Evolutionary conservation across 2,888 invertebrate species (phyloP), one percentile per base, ranked within the genome.

Genomic region (Unio pictorum): DNA sequence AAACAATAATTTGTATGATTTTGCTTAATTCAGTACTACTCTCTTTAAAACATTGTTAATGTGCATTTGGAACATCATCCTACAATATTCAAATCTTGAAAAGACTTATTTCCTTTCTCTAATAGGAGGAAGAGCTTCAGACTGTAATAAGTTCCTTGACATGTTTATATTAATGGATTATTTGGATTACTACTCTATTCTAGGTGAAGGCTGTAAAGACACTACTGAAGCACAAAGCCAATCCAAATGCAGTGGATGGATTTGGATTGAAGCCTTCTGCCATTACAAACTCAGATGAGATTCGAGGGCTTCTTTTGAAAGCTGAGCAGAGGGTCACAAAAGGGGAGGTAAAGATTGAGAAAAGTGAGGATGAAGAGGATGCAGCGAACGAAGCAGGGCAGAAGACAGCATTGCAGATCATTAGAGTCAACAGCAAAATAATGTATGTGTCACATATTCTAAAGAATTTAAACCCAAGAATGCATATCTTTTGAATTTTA

Each of bases 341-440:
- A 18, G 55, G 45, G 58, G 66, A 68, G 18, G 30, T 69, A 5
- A 68, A 65, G n/a, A 71, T 64, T n/a, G 75, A 72, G 23, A 76
- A 67, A 15, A 73, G 73, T 61, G 69, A 67, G 18, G 74, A 79
- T 57, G 55, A 71, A 23, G 79, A 79, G 26, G 67, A 69, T 17
- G 69, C 61, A 15, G 73, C 64, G 3, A 76, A 76, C 18, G 79
- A 75, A 18, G 65, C 62, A 8, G 76, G 76, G 23, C 68, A 65
- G 3, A 65, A 55, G 5, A 62, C 60, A 6, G n/a, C 55, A 11
- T 73, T 72, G 11, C 68, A 62, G 4, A 61, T 80, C 1, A 66
- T 81, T 34, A 76, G 79, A 66, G 76, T 79, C 18, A 81, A 79
- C 66, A 81, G 81, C 62, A 85, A 82, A 70, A 81, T 78, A 63